Conservation (phyloP, 2,888 invertebrate species). For the Acronicta psi region DNA sequence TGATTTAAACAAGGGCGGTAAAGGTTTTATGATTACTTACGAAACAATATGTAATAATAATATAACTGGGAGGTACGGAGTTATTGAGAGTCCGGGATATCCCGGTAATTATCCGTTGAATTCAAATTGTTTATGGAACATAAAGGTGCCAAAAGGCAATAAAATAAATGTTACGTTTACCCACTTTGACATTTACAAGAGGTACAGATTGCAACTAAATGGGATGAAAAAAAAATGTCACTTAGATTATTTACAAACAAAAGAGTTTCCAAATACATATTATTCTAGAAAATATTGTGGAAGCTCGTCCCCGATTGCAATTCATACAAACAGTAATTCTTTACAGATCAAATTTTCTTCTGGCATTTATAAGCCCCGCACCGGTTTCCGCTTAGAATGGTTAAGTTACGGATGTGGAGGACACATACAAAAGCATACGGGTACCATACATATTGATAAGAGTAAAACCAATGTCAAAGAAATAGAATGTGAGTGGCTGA, state of each 20-base stretch:
- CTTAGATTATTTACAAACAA: constrained; percentile 90
- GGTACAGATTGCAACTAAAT: constrained; percentile 16
- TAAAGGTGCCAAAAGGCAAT: constrained; percentile 93
- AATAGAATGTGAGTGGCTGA: constrained; percentile 93
- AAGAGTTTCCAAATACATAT: constrained; percentile 75
- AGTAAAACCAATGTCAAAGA: constrained; percentile 88
- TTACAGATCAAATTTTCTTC: constrained; percentile 91
- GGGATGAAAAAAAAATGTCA: constrained; percentile 75
- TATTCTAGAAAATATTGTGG: constrained; percentile 83
- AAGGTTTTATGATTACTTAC: constrained; percentile 95
- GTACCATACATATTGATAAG: constrained; percentile 90
- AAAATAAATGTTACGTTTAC: constrained; percentile 94
- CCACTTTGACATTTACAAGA: constrained; percentile 88
- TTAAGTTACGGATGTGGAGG: constrained; percentile 93
- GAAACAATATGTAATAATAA: constrained; percentile 91
- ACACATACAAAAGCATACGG: constrained; percentile 86
- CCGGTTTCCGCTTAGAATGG: constrained; percentile 96
- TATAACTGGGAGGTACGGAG: constrained; percentile 91
- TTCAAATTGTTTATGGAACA: constrained; percentile 93
- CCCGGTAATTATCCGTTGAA: constrained; percentile 90
- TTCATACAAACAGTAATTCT: constrained; percentile 88
- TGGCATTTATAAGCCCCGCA: constrained; percentile 83
- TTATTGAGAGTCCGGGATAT: constrained; percentile 96
- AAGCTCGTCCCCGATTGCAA: constrained; percentile 80
- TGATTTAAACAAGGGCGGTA: constrained; percentile 90